Base-by-base conservation (phyloP, 2,888 invertebrate genomes). In the Temnothorax unifasciatus region DNA sequence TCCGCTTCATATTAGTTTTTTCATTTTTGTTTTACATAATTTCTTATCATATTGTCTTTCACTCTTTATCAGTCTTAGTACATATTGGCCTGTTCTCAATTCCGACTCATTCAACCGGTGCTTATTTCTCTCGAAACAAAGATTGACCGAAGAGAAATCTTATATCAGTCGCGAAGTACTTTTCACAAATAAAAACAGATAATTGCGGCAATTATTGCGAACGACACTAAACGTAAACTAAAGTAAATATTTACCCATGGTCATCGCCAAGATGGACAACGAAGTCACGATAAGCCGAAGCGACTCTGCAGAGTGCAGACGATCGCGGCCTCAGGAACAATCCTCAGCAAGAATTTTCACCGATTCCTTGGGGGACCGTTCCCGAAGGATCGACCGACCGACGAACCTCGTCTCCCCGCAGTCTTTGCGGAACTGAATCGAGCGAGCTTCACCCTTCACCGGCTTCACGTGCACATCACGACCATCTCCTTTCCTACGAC, bases 161-260 rank as follows among this genome's bases (percentile, higher is more conserved):
- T n/a, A 29, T 8, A 21, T 63, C 15, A 47, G 2, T 38, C 15
- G 29, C 5, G 13, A 61, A 47, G 34, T 34, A 0, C 44, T 59
- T 21, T 29, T 8, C 8, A 29, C 15, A 29, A 75, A 47, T 5
- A 34, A 21, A 34, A 38, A 38, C 38, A 9, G 8, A 47, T 50
- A 6, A 52, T 66, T 18, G 21, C 13, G 29, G n/a, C 5, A 68
- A 38, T 63, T 6, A 25, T 18, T 4, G 1, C 25, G 6, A 13
- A 57, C 11, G 1, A 18, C 21, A 41, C 11, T 25, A 25, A 18
- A 29, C 29, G 29, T 8, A 71, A 73, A 6, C 4, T 15, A 29
- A 29, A 29, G 11, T 25, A 25, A 25, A 84, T 85, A 85, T 66
- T 88, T 84, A 89, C 88, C 89, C 71, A 88, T 66, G 4, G 79